A percentile compares a stretch with the other conserved stretches of the same genome.
These are phyloP conservation scores for Cepaea hortensis DNA, from an alignment of 2,888 invertebrate genomes.

Conservation along the genomic window DNA sequence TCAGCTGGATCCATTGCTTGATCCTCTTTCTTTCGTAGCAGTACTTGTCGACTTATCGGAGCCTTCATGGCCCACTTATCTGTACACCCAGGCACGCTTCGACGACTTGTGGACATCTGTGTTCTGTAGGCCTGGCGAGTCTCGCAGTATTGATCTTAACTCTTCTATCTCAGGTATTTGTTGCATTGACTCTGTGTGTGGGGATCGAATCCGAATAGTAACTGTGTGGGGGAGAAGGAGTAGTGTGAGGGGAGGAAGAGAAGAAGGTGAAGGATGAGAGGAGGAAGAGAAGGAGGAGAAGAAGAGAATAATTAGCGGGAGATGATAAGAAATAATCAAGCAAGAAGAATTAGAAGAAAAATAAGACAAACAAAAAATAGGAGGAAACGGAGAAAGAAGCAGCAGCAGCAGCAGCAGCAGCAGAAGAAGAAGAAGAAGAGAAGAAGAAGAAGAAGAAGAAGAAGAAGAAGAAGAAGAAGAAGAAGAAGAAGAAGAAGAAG, in stretches of 20 bases:
- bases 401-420: background rate
- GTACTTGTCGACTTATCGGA: no score
- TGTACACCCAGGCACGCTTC: no score
- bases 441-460: background rate
- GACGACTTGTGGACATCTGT: no score
- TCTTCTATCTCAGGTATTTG: no score
- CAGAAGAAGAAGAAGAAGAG: background rate
- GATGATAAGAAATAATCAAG: background rate
- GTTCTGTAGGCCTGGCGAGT: no score
- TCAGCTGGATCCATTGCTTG: no score
- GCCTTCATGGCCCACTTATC: no score
- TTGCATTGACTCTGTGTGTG: no score
- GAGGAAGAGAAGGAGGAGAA: background rate
- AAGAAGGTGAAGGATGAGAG: background rate
- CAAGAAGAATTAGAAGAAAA: background rate
- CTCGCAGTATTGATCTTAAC: no score
- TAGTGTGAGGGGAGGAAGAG: background rate
- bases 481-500: background rate
- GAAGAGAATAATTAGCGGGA: background rate
- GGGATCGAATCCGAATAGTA: no score
- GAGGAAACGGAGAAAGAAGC: background rate
- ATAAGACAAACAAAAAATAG: background rate
- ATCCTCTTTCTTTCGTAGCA: no score
- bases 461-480: background rate
- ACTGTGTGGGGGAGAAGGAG: background rate